Evolutionary conservation across 2,888 invertebrate genomes (phyloP).

Genomic region (Tanypteryx hageni): DNA sequence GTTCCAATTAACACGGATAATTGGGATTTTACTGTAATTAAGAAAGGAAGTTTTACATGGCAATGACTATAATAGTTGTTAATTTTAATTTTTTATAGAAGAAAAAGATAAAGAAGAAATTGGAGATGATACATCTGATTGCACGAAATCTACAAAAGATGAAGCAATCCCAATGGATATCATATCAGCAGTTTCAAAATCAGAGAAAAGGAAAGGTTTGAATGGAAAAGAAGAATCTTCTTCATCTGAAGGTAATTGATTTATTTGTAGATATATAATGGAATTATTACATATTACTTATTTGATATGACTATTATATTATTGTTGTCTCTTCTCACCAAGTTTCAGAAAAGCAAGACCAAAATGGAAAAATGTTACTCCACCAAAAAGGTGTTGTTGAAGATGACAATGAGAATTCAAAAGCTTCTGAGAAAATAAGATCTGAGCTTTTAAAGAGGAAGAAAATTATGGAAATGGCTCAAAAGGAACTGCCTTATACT

Average conservation of each 20-base stretch:
- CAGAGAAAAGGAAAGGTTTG: neutral
- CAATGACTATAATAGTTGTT: neutral
- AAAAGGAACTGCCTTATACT: constrained; percentile 78
- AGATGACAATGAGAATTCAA: neutral
- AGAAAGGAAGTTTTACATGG: too few relatives aligned
- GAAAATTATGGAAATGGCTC: constrained; percentile 77
- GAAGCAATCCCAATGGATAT: too few relatives aligned
- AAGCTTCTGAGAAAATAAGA: neutral
- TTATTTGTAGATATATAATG: too few relatives aligned
- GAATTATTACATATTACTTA: neutral
- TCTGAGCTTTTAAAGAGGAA: constrained; percentile 74
- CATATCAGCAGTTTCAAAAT: too few relatives aligned
- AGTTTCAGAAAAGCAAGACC: too few relatives aligned
- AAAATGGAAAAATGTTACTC: too few relatives aligned
- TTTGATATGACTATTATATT: neutral
- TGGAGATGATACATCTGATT: too few relatives aligned
- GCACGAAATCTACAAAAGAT: too few relatives aligned
- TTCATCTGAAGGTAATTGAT: neutral
- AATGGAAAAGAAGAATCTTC: neutral
- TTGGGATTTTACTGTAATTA: too few relatives aligned
- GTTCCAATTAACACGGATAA: too few relatives aligned
- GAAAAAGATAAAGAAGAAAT: neutral
- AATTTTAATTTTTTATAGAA: neutral
- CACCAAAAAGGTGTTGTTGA: too few relatives aligned
- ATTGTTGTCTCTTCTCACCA: too few relatives aligned